Conservation (phyloP, 2,797 vertebrate species). For the Alcedo atthis region DNA sequence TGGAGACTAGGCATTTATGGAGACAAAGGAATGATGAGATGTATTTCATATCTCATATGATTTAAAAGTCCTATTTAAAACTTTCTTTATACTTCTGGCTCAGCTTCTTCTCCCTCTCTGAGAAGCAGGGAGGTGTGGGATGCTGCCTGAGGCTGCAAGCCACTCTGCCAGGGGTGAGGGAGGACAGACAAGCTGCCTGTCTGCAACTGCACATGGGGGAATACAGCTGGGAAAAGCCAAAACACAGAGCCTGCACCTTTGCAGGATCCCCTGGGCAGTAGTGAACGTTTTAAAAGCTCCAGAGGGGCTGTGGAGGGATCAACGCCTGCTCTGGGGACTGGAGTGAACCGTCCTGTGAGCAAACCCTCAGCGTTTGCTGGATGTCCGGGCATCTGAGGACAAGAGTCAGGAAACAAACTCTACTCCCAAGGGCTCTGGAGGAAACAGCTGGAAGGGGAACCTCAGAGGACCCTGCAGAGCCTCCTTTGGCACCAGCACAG, state of each 20-base stretch:
- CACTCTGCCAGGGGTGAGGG: neutral
- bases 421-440: neutral
- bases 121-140: neutral
- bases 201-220: neutral
- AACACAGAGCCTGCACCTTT: neutral
- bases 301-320: neutral
- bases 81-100: rapidly evolving
- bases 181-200: neutral
- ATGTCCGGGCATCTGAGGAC: neutral
- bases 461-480: neutral
- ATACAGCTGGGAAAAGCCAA: neutral
- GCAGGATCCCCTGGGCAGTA: neutral
- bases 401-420: neutral
- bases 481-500: neutral
- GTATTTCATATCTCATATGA: neutral
- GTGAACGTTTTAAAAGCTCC: neutral
- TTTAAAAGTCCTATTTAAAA: neutral
- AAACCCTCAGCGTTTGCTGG: neutral
- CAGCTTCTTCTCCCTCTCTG: neutral
- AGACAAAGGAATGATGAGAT: neutral
- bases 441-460: constrained; percentile 5
- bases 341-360: neutral
- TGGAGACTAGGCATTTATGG: neutral
- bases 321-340: neutral
- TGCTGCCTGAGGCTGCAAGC: neutral